Conservation (phyloP, 1,140 invertebrate genomes). For the Myzus persicae region DNA sequence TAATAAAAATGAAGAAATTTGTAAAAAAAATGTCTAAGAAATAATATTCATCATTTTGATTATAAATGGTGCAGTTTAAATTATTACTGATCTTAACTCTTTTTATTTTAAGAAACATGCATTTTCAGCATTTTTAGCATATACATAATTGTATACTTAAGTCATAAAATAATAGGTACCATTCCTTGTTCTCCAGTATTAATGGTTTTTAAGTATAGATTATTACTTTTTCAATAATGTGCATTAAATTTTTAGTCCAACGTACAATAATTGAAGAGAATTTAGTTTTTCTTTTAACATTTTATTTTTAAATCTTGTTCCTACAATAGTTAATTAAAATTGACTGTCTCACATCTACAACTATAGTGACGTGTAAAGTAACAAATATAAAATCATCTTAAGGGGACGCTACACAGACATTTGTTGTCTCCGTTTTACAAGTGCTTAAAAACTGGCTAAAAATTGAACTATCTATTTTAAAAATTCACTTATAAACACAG, state of each 20-base stretch:
- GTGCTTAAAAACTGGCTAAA: too few species aligned
- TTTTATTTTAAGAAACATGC: not conserved
- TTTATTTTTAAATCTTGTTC: not conserved
- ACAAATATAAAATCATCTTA: not conserved
- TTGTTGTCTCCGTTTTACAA: too few species aligned
- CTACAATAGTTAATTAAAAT: not conserved
- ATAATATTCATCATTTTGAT: not conserved
- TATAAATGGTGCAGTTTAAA: not conserved
- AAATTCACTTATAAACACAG: too few species aligned
- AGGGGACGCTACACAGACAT: too few species aligned
- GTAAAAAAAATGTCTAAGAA: not conserved
- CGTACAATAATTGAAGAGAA: not conserved
- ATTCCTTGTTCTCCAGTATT: not conserved
- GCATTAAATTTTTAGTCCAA: not conserved
- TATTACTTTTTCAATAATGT: not conserved
- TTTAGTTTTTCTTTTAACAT: not conserved
- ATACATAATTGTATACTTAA: not conserved
- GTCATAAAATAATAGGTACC: not conserved
- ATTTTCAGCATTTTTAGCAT: not conserved
- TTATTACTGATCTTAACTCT: not conserved
- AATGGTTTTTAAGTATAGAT: not conserved
- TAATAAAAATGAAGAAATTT: too few species aligned
- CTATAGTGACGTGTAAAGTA: not conserved
- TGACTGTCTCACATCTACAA: not conserved
- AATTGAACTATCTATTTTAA: too few species aligned